Evolutionary conservation across 2,888 invertebrate genomes (phyloP).

Genomic region (Neelides folsomi): DNA sequence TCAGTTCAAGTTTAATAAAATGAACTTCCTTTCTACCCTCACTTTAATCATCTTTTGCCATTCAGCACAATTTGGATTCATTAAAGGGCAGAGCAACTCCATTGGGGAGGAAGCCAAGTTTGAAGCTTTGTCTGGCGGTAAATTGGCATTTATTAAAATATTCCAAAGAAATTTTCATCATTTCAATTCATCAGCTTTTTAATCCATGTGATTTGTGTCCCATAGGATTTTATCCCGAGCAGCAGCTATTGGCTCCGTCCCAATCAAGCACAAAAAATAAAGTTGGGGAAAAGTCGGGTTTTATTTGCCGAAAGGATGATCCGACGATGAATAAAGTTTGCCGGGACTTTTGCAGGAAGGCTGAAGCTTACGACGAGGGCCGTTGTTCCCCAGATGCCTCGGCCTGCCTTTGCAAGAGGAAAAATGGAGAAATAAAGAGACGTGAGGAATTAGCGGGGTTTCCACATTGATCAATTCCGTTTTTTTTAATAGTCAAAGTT

Average conservation of each 20-base stretch:
- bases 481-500: not conserved
- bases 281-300: not conserved
- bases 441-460: not conserved
- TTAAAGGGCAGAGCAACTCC: too few species aligned
- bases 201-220: too few species aligned
- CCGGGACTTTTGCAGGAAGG: constrained; percentile 4
- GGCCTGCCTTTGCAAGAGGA: constrained; percentile 4
- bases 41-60: too few species aligned
- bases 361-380: not conserved
- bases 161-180: not conserved
- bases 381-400: constrained; percentile 1
- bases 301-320: not conserved
- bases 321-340: constrained; percentile 5
- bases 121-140: too few species aligned
- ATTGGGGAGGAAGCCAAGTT: too few species aligned
- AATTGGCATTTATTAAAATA: not conserved
- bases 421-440: not conserved
- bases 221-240: too few species aligned
- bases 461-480: not conserved
- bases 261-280: not conserved
- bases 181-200: too few species aligned
- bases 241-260: not conserved
- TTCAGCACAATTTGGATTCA: too few species aligned
- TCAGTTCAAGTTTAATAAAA: too few species aligned
- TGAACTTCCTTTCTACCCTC: too few species aligned